These are phyloP conservation scores for Atrichornis clamosus DNA, from an alignment of 2,113 vertebrate species.

Conservation along the genomic window DNA sequence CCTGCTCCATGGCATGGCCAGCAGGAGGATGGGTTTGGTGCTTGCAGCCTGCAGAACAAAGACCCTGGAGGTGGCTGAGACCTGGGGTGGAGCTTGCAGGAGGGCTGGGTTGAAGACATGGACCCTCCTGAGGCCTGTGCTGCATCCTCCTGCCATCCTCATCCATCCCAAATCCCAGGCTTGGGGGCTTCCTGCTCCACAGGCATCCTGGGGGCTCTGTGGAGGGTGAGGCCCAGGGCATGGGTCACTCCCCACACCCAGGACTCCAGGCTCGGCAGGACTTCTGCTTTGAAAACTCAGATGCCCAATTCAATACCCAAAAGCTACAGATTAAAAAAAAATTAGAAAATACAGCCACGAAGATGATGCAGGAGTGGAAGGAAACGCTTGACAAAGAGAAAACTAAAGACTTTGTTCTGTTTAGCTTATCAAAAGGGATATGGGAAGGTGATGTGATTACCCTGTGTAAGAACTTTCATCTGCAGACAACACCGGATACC, in stretches of 20 bases:
- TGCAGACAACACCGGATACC: background rate
- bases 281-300: background rate
- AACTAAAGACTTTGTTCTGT: background rate
- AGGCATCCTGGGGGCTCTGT: rapidly evolving
- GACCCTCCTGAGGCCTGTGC: background rate
- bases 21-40: background rate
- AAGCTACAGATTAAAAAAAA: background rate
- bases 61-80: background rate
- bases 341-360: background rate
- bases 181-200: background rate
- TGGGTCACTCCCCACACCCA: rapidly evolving
- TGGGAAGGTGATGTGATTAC: background rate
- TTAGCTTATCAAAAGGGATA: background rate
- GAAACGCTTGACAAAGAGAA: background rate
- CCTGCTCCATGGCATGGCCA: background rate
- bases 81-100: background rate
- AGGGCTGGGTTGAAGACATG: background rate
- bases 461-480: background rate
- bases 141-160: background rate
- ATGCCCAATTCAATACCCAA: background rate
- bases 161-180: background rate
- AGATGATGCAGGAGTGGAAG: background rate
- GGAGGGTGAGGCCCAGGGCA: background rate
- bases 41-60: background rate
- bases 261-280: background rate